Conservation (phyloP, 2,888 invertebrate species). For the Uloborus plumipes region DNA sequence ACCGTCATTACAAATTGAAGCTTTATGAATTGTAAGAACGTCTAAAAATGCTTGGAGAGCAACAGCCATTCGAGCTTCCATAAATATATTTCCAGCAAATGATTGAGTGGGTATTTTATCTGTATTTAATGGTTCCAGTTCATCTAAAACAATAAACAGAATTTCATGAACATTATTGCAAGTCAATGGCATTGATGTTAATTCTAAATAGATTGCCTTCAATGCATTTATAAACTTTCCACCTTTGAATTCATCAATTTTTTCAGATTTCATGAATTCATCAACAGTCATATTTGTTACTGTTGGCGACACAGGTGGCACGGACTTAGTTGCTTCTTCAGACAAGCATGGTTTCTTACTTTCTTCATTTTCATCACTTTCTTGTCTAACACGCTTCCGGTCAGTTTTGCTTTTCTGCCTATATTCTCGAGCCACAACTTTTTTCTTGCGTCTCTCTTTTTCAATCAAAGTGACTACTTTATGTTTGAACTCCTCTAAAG, state of each 20-base stretch:
- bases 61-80: slow-evolving; percentile 55
- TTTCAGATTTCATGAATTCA: slow-evolving; percentile 60
- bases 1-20: slow-evolving; percentile 55
- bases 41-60: slow-evolving; percentile 48
- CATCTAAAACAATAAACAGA: slow-evolving; percentile 46
- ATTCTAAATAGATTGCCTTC: slow-evolving; percentile 48
- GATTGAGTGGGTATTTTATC: slow-evolving; percentile 60
- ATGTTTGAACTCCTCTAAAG: slow-evolving; percentile 56
- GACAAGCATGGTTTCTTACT: slow-evolving; percentile 54
- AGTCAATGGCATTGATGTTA: slow-evolving; percentile 46
- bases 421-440: slow-evolving; percentile 43
- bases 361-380: slow-evolving; percentile 56
- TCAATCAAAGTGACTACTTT: slow-evolving; percentile 47
- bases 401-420: slow-evolving; percentile 45
- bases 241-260: slow-evolving; percentile 57
- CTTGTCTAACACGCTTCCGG: slow-evolving; percentile 43
- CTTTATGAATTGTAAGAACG: slow-evolving; percentile 40
- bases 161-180: slow-evolving; percentile 60
- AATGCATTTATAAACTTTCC: slow-evolving; percentile 58
- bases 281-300: slow-evolving; percentile 28
- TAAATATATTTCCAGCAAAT: slow-evolving; percentile 61
- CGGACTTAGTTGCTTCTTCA: slow-evolving; percentile 43
- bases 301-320: neutral
- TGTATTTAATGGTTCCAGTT: slow-evolving; percentile 48
- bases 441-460: slow-evolving; percentile 42